Evolutionary conservation across 30 jellyfish, hydroid and myxozoan species (phyloP).

Genomic region (Aurelia aurita): DNA sequence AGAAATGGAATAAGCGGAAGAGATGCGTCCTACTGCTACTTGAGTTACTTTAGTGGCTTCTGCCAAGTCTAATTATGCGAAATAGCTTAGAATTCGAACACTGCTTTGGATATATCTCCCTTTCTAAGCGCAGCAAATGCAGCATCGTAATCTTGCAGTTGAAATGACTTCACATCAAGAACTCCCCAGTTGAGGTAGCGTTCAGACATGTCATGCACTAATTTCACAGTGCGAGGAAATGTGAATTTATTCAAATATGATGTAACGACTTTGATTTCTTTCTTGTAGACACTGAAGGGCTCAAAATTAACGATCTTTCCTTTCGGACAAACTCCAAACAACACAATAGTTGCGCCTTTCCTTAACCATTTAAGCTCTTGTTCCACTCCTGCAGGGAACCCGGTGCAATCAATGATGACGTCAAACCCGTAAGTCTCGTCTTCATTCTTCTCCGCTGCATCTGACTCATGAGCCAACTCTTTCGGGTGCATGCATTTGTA

Average conservation of each 20-base stretch:
- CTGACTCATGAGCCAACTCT: constrained; percentile 34
- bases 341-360: constrained; percentile 84
- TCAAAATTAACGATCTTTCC: constrained; percentile 72
- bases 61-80: no score
- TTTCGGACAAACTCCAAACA: constrained; percentile 88
- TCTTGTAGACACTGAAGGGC: constrained; percentile 75
- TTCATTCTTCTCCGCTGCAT: constrained; percentile 23
- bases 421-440: constrained; percentile 90
- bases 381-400: constrained; percentile 74
- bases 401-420: constrained; percentile 87
- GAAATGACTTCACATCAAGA: constrained; percentile 67
- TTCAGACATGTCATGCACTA: constrained; percentile 84
- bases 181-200: constrained; percentile 74
- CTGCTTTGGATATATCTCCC: constrained; percentile 88
- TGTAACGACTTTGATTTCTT: constrained; percentile 76
- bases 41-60: no score
- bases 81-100: constrained; percentile 58
- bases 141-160: constrained; percentile 76
- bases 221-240: constrained; percentile 72
- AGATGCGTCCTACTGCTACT: no score
- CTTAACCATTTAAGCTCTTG: constrained; percentile 78
- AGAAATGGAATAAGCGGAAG: no score
- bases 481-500: constrained; percentile 60
- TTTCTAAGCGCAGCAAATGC: constrained; percentile 76
- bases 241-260: constrained; percentile 83